phyloP scores from a whole-genome alignment of 2,113 vertebrate genomes.

The Callocephalon fimbriatum region DNA sequence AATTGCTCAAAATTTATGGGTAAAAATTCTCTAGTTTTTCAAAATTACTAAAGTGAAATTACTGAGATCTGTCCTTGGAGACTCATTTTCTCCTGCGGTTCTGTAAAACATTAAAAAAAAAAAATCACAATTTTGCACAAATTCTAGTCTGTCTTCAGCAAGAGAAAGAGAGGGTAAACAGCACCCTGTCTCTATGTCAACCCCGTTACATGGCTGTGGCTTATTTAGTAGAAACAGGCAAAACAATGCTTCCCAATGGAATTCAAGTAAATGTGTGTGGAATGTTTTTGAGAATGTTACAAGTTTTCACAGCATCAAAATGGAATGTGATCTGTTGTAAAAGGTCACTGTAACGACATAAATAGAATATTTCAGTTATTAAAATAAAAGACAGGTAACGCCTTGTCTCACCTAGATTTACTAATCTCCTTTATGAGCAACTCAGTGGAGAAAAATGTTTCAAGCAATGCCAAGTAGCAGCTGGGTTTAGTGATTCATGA shows the following conservation, averaged over 20 bases:
- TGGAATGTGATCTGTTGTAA: not conserved
- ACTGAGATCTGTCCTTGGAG: not conserved
- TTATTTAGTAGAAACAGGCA: not conserved
- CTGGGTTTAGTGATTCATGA: not conserved
- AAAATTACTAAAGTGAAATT: not conserved
- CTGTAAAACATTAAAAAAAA: not conserved
- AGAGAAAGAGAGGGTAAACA: not conserved
- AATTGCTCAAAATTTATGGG: not conserved
- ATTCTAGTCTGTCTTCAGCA: not conserved
- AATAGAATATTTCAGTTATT: not conserved
- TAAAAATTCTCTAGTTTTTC: not conserved
- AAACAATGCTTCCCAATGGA: not conserved
- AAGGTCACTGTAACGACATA: not conserved
- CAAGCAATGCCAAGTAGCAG: not conserved
- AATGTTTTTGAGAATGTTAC: not conserved
- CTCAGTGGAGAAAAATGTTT: not conserved
- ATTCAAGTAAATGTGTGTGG: not conserved
- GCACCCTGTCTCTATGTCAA: not conserved
- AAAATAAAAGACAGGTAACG: not conserved
- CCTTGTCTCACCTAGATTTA: not conserved
- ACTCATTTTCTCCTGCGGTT: not conserved
- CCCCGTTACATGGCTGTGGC: rapidly evolving
- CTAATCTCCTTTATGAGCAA: not conserved
- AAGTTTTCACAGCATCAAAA: not conserved
- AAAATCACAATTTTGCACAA: not conserved